These are phyloP conservation scores for Phaethornis superciliosus DNA, from an alignment of 2,113 vertebrate genomes.

Conservation along the genomic window DNA sequence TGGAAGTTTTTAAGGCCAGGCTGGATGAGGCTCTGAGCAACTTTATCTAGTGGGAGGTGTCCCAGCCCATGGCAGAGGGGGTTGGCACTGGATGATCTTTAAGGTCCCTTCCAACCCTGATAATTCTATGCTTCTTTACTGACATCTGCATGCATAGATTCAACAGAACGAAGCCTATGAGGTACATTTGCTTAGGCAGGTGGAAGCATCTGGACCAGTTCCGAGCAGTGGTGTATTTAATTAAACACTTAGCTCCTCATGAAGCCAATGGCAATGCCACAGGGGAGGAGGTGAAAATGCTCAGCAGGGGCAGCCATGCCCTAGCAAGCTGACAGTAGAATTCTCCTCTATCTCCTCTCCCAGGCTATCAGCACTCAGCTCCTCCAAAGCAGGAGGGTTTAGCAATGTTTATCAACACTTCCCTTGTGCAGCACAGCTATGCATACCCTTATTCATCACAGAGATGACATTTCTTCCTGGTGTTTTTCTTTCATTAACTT, in stretches of 20 bases:
- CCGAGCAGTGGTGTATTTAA: background rate
- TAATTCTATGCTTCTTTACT: background rate
- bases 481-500: conserved; percentile 34
- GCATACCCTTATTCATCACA: background rate
- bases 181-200: background rate
- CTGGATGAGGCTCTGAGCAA: no score
- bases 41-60: no score
- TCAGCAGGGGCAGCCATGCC: background rate
- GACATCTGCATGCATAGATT: background rate
- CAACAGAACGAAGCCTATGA: background rate
- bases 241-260: background rate
- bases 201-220: background rate
- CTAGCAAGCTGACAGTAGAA: background rate
- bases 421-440: background rate
- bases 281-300: background rate
- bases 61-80: no score
- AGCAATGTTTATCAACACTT: conserved; percentile 30
- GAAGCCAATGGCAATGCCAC: background rate
- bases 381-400: background rate
- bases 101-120: no score
- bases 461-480: background rate
- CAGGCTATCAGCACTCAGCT: background rate
- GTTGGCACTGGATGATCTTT: no score
- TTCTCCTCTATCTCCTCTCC: background rate
- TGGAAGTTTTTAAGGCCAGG: no score